Conservation (phyloP, 2,797 vertebrate species). For the Cephalopachus bancanus region DNA sequence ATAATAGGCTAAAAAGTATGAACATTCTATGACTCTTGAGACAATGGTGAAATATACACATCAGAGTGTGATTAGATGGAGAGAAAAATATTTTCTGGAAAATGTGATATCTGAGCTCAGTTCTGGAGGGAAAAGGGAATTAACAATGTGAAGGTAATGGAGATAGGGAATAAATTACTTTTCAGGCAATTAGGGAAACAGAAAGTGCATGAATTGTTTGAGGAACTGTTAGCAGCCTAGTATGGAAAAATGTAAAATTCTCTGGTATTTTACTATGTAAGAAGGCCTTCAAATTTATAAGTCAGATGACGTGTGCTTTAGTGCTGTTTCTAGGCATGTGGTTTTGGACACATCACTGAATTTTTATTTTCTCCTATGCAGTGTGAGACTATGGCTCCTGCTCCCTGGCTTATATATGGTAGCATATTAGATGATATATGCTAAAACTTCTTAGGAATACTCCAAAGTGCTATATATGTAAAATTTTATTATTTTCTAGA, state of each 20-base stretch:
- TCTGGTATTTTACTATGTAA: not conserved
- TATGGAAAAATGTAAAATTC: not conserved
- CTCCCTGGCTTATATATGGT: not conserved
- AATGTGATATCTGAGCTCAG: not conserved
- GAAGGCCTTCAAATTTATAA: not conserved
- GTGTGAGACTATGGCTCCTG: not conserved
- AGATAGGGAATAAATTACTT: not conserved
- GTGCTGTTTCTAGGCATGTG: not conserved
- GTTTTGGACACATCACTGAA: not conserved
- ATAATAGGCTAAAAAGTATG: not conserved
- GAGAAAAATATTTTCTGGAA: not conserved
- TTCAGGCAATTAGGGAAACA: not conserved
- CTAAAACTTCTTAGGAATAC: not conserved
- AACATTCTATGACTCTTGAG: not conserved
- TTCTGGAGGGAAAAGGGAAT: not conserved
- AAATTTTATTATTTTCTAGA: not conserved
- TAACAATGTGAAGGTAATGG: not conserved
- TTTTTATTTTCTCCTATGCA: conserved; percentile 11
- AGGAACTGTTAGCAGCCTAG: not conserved
- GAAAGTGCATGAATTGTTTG: not conserved
- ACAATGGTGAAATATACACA: not conserved
- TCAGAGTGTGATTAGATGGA: not conserved
- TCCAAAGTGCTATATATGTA: not conserved
- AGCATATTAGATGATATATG: not conserved
- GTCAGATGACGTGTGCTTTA: not conserved